Evolutionary conservation across 2,888 invertebrate species (phyloP).

Genomic region (Lycaena phlaeas): DNA sequence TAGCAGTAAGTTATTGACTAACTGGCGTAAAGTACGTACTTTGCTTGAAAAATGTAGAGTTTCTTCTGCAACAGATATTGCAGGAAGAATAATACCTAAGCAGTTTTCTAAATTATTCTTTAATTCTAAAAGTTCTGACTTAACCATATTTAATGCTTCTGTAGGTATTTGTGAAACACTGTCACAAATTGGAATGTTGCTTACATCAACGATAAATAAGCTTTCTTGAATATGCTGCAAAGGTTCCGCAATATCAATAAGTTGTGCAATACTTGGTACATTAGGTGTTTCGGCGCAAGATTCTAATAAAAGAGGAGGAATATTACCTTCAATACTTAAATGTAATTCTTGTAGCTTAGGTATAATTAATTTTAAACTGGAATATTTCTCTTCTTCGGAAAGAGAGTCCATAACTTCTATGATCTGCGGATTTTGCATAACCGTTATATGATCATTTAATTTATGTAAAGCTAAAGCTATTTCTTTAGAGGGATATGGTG

Average conservation of each 20-base stretch:
- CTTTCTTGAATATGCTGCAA: conserved; percentile 48
- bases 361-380: conserved; percentile 43
- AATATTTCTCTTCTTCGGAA: conserved; percentile 47
- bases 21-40: conserved; percentile 35
- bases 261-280: conserved; percentile 32
- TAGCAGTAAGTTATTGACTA: conserved; percentile 39
- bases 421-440: conserved; percentile 44
- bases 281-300: conserved; percentile 32
- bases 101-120: conserved; percentile 45
- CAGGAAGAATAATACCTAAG: conserved; percentile 39
- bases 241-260: conserved; percentile 47
- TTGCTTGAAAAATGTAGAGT: conserved; percentile 47
- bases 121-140: conserved; percentile 40
- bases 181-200: conserved; percentile 55
- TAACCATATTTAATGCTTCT: conserved; percentile 43
- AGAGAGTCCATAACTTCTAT: conserved; percentile 46
- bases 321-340: conserved; percentile 41
- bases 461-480: conserved; percentile 42
- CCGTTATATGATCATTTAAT: conserved; percentile 44
- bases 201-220: conserved; percentile 45
- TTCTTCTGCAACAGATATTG: conserved; percentile 39
- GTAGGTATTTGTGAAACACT: conserved; percentile 44
- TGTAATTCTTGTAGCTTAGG: conserved; percentile 39
- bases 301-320: conserved; percentile 51
- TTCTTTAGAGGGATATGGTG: conserved; percentile 23